Evolutionary conservation across 2,797 vertebrate species (phyloP), one percentile per base, ranked within the genome.

Genomic region (Tokudaia tokunoshimensis): DNA sequence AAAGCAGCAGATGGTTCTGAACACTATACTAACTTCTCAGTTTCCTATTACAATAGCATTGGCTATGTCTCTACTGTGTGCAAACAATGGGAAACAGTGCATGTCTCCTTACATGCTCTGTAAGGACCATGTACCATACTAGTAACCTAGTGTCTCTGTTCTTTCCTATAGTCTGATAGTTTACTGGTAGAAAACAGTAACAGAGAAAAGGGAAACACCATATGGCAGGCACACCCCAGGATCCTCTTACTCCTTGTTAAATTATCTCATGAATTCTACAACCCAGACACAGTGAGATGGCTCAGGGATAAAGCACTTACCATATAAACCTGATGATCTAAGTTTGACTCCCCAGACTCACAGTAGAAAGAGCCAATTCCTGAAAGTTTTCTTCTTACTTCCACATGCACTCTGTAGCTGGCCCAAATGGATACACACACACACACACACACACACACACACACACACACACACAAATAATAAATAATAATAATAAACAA

Each of bases 381-480:
- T 4, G 47, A 50, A 52, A 41, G 2, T 37, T 34, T 9, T 72
- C 34, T 85, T 85, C 47, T 74, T 87, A 74, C n/a, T 29, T 57
- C 34, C n/a, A 72, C 14, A 29, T 29, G 14, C 8, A 55, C 24
- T 55, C 67, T 72, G 65, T 11, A 55, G 22, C 50, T 52, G 29
- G 3, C 34, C 11, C 12, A 3, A 4, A 11, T 12, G 0, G 20
- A 14, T 3, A 22, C 6, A 6, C 6, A 3, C 12, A 22, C 24
- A 41, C 55, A 57, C 55, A 57, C 55, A 52, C 50, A 57, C 55
- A 57, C 55, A 57, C 55, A 57, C 55, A 57, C 57, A 59, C 55
- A 57, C 55, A 57, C 57, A 59, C 31, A n/a, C 52, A 41, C 3
- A 61, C 26, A 47, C 17, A 29, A n/a, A 67, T 44, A 34, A 50